Percentiles rank a stretch among this genome's conserved stretches.
Evolutionary conservation across 2,888 invertebrate genomes (phyloP).

Genomic region (Iselma pallidipennis): DNA sequence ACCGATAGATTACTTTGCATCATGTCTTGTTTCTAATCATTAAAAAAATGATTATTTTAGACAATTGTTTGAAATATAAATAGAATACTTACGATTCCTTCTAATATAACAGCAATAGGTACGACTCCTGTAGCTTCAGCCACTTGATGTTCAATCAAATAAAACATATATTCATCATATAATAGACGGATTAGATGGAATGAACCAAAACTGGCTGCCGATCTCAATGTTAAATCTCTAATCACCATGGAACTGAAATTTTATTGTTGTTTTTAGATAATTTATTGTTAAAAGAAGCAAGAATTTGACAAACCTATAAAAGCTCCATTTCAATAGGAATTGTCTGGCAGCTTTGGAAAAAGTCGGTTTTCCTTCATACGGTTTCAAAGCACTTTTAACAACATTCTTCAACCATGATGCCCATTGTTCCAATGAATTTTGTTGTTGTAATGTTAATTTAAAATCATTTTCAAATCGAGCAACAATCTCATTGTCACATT

Average conservation of each 20-base stretch:
- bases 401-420: constrained; percentile 95
- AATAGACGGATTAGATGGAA: constrained; percentile 97
- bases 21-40: constrained; percentile 51
- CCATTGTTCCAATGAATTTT: constrained; percentile 96
- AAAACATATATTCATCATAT: constrained; percentile 99
- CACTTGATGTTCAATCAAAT: constrained; percentile 95
- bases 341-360: constrained; percentile 87
- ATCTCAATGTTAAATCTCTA: constrained; percentile 91
- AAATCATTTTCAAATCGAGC: constrained; percentile 88
- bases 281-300: too few relatives aligned
- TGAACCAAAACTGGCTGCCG: constrained; percentile 98
- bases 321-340: constrained; percentile 98
- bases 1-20: constrained; percentile 51
- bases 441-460: constrained; percentile 87
- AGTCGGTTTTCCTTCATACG: constrained; percentile 81
- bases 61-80: background rate
- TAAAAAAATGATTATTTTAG: background rate
- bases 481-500: constrained; percentile 83
- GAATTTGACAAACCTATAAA: constrained; percentile 88
- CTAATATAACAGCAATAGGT: constrained; percentile 90
- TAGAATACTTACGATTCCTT: constrained; percentile 61
- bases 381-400: constrained; percentile 85
- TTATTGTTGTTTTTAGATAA: background rate
- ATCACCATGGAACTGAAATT: constrained; percentile 90
- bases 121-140: constrained; percentile 88